Base-by-base conservation (phyloP, 1,140 invertebrate species). In the Lepidotrigona ventralis region DNA sequence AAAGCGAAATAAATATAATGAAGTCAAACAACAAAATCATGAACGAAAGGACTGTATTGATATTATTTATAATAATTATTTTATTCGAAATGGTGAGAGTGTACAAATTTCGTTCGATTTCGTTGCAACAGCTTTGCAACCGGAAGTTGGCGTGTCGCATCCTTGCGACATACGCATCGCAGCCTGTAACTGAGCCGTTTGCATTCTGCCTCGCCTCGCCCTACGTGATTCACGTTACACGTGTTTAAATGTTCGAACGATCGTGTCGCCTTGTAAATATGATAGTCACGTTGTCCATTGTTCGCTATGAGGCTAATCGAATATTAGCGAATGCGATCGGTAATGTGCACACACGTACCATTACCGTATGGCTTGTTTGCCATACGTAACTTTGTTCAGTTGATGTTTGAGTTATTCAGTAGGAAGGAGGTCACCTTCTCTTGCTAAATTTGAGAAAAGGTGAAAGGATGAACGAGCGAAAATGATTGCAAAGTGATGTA, bases 271-370 rank as follows among this genome's bases (percentile, higher is more conserved):
- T 21, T 54, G 19, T 21, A 9, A 33, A 33, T 79, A 70, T 23
- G 66, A 46, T n/a, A 14, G 66, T 79, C 77, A 79, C 77, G 77
- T 79, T 56, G 66, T 70, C 53, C n/a, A 26, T 46, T 58, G 33
- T 39, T n/a, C 66, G 33, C 46, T 70, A 79, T 26, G 17, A 17
- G 66, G 6, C 66, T 54, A 69, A 79, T 70, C 77, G 77, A 79
- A 79, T 58, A 26, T 79, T 70, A 26, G 64, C 53, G 17, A 69
- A 33, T 26, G 12, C 15, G 17, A 79, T n/a, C 15, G 17, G 53
- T 33, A 54, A 39, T 9, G 15, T 69, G 33, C 14, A 23, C 19
- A 29, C 15, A 9, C 23, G 23, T 56, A 19, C 15, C 1, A 2
- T 33, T 15, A 21, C 19, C 64, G 12, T 56, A 51, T 39, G 33